Conservation (phyloP, 2,888 invertebrate species). For the Lasioglossum marginatum region DNA sequence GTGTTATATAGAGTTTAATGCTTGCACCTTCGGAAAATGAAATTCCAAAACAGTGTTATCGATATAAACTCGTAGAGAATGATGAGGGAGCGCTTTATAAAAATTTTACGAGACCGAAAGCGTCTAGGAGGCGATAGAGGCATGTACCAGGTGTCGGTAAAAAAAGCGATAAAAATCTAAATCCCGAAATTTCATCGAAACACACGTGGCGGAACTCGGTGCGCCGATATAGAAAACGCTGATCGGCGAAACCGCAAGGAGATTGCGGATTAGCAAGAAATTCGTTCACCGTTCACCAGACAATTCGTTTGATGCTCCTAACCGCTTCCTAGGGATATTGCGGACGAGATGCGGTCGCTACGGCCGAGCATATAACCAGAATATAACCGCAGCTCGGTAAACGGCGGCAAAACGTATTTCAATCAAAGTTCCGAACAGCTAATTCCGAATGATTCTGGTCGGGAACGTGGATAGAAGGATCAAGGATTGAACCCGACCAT, state of each 20-base stretch:
- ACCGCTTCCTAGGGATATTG: slow-evolving; percentile 56
- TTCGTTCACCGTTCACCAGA: slow-evolving; percentile 36
- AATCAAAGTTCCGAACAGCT: slow-evolving; percentile 79
- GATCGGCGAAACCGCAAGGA: slow-evolving; percentile 17
- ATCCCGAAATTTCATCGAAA: not conserved
- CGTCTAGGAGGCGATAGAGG: not conserved
- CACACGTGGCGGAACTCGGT: not conserved
- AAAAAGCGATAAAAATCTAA: not conserved
- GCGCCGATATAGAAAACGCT: not conserved
- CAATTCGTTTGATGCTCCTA: slow-evolving; percentile 52
- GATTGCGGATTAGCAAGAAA: slow-evolving; percentile 37
- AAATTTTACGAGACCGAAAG: not conserved
- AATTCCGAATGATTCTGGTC: slow-evolving; percentile 65
- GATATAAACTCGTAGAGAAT: no score
- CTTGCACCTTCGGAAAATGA: no score
- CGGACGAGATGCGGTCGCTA: slow-evolving; percentile 64
- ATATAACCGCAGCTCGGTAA: slow-evolving; percentile 75
- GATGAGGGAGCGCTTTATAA: not conserved
- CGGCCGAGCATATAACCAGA: slow-evolving; percentile 63
- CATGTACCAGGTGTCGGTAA: not conserved
- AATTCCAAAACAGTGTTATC: no score
- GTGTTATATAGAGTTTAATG: no score
- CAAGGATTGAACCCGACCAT: slow-evolving; percentile 58
- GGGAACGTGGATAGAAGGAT: slow-evolving; percentile 63
- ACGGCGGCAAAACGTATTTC: slow-evolving; percentile 81